Percentiles rank a stretch among this genome's conserved stretches.
Conservation (phyloP, 2,797 vertebrate genomes). For the Megalops cyprinoides region DNA sequence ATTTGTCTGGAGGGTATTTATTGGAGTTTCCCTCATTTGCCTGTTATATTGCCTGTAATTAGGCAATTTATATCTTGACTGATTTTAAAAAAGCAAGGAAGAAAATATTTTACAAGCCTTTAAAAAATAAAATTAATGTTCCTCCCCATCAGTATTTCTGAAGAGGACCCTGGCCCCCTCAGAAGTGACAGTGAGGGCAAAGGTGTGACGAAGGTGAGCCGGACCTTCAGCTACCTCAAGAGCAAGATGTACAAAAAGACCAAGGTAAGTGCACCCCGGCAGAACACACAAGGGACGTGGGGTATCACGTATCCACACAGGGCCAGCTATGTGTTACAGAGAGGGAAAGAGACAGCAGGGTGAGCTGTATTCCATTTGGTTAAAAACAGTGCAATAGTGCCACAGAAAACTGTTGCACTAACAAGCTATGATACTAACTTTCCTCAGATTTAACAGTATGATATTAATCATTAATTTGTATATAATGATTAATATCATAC, state of each 20-base stretch:
- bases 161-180: constrained; percentile 80
- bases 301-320: too few relatives aligned
- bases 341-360: neutral
- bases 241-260: constrained; percentile 94
- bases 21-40: too few relatives aligned
- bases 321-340: constrained; percentile 1
- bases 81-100: too few relatives aligned
- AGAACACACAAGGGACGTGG: too few relatives aligned
- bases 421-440: neutral
- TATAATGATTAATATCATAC: too few relatives aligned
- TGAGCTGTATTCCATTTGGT: too few relatives aligned
- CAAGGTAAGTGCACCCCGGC: constrained; percentile 74
- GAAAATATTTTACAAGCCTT: too few relatives aligned
- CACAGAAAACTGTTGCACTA: neutral
- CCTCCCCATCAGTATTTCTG: constrained; percentile 75
- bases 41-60: too few relatives aligned
- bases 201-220: constrained; percentile 86
- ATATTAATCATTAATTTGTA: too few relatives aligned
- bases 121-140: too few relatives aligned
- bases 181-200: constrained; percentile 76
- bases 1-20: neutral
- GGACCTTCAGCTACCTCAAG: constrained; percentile 93
- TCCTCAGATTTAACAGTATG: neutral
- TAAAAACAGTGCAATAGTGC: too few relatives aligned
- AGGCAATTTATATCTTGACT: too few relatives aligned